Conservation (phyloP, 37 sponge, comb jelly and placozoan genomes). For the Cliona cf. orientalis region DNA sequence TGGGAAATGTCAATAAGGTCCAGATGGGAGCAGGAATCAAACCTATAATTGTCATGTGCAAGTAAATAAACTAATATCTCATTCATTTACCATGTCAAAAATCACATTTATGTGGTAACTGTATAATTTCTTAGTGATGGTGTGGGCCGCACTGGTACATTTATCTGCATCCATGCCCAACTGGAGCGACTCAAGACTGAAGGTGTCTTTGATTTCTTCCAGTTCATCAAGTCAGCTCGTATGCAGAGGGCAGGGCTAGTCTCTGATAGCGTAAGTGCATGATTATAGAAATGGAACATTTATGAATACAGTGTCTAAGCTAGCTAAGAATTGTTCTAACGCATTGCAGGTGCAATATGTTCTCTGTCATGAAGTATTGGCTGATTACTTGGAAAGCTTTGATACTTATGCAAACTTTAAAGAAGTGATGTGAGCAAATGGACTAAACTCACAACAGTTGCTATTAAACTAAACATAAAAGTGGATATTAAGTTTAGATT, state of each 20-base stretch:
- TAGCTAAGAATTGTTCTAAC: no score
- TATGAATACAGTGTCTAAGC: no score
- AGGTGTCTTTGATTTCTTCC: conserved; percentile 67
- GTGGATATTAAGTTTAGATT: no score
- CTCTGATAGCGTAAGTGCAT: conserved; percentile 46
- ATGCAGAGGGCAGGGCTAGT: conserved; percentile 58
- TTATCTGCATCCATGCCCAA: conserved; percentile 56
- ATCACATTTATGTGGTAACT: no score
- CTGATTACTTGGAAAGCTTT: conserved; percentile 38
- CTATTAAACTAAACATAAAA: no score
- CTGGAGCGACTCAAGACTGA: conserved; percentile 82
- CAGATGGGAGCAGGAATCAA: conserved; percentile 64
- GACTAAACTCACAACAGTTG: no score
- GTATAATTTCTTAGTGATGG: no score
- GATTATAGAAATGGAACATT: no score
- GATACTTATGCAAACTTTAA: conserved; percentile 60
- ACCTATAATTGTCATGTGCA: conserved; percentile 75
- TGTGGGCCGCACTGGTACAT: conserved; percentile 72
- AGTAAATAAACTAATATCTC: conserved; percentile 56
- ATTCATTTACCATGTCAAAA: no score
- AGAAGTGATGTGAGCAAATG: no score
- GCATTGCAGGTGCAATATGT: conserved; percentile 30
- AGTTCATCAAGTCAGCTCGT: conserved; percentile 61
- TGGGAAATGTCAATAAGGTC: conserved; percentile 37
- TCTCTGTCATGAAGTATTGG: conserved; percentile 46